Conservation (phyloP, 1,140 invertebrate species). For the Brachionus manjavacas region DNA sequence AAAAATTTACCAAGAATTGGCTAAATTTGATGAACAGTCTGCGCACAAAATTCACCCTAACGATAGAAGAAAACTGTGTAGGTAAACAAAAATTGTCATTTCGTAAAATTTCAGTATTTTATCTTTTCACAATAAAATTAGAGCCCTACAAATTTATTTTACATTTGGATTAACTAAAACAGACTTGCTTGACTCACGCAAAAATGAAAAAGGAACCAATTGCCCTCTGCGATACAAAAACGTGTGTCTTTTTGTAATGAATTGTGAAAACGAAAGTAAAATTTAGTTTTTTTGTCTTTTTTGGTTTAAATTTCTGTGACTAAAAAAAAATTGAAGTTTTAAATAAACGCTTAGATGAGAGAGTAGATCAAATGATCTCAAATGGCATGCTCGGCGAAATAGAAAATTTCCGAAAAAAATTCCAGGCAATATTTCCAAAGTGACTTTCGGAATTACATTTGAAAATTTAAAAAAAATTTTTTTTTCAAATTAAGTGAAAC, state of each 20-base stretch:
- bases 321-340: background rate
- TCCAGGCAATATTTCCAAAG: background rate
- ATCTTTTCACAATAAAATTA: background rate
- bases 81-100: background rate
- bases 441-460: background rate
- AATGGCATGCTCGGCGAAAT: background rate
- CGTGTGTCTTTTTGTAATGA: background rate
- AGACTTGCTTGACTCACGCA: background rate
- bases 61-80: constrained; percentile 32
- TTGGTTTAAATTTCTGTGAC: background rate
- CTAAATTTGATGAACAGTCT: constrained; percentile 21
- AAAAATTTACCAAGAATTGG: constrained; percentile 16
- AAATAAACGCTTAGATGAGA: constrained; percentile 11
- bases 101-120: background rate
- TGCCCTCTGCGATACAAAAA: constrained; percentile 15
- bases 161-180: constrained; percentile 2
- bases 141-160: constrained; percentile 31
- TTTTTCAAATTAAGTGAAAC: background rate
- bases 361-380: constrained; percentile 26
- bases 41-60: constrained; percentile 39
- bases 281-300: background rate
- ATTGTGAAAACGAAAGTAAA: constrained; percentile 36
- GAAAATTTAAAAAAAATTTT: background rate
- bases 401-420: background rate
- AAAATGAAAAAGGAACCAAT: constrained; percentile 16